Conservation (phyloP, 1,140 invertebrate genomes). For the Atta texana region DNA sequence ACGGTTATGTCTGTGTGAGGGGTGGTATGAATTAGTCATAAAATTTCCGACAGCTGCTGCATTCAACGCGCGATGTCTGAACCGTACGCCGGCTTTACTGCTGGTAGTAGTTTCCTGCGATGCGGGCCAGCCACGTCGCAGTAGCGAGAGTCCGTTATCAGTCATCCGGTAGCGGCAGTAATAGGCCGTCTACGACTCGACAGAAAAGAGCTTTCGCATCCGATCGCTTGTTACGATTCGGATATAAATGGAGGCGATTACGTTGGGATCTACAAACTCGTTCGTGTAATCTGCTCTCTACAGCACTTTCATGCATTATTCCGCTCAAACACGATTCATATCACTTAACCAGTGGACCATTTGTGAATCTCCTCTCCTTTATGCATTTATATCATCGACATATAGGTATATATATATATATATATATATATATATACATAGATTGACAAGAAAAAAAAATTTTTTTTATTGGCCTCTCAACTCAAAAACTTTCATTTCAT, state of each 20-base stretch:
- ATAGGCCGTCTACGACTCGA: conserved; percentile 15
- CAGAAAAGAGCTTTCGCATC: conserved; percentile 34
- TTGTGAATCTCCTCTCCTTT: neutral
- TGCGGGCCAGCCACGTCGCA: conserved; percentile 19
- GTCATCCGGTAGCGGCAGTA: conserved; percentile 14
- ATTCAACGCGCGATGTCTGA: neutral
- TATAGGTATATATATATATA: too few relatives aligned
- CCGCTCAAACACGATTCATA: conserved; percentile 4
- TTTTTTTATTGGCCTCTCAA: too few relatives aligned
- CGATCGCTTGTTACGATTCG: conserved; percentile 28
- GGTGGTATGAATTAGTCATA: conserved; percentile 37
- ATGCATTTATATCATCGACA: neutral
- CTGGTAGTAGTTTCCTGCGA: conserved; percentile 13
- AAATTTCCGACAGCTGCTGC: conserved; percentile 34
- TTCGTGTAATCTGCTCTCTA: neutral
- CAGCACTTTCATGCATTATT: conserved; percentile 4
- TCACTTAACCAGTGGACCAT: neutral
- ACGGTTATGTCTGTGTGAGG: neutral
- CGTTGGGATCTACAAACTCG: neutral
- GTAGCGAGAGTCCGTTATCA: conserved; percentile 45
- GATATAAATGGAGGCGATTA: conserved; percentile 40
- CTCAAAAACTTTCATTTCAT: too few relatives aligned
- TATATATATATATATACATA: too few relatives aligned
- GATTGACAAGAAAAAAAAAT: too few relatives aligned
- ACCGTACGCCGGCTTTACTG: neutral